A percentile compares a stretch with the other conserved stretches of the same genome.
These are phyloP conservation scores for Stegophylla sp. DNA, from an alignment of 2,888 invertebrate genomes.

Conservation along the genomic window DNA sequence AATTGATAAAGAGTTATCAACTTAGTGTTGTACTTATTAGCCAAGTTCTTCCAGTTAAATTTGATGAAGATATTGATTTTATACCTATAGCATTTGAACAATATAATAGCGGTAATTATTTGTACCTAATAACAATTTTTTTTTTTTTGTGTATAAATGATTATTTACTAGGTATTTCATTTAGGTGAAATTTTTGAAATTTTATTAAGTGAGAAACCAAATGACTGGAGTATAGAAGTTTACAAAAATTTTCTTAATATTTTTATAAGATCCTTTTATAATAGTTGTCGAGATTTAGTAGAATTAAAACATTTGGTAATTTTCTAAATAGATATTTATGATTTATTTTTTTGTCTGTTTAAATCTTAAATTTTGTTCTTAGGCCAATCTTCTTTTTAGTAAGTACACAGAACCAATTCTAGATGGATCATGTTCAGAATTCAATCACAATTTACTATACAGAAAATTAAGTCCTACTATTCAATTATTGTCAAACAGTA, in stretches of 20 bases:
- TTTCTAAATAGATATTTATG: slow-evolving; percentile 67
- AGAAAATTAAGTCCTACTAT: slow-evolving; percentile 79
- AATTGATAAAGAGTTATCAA: slow-evolving; percentile 73
- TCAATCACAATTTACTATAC: slow-evolving; percentile 74
- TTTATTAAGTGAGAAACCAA: slow-evolving; percentile 64
- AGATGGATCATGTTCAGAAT: slow-evolving; percentile 62
- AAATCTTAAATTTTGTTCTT: slow-evolving; percentile 61
- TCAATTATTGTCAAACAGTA: slow-evolving; percentile 76
- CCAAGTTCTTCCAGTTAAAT: slow-evolving; percentile 82
- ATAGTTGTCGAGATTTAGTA: slow-evolving; percentile 82
- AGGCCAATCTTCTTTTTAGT: slow-evolving; percentile 68
- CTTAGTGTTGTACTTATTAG: slow-evolving; percentile 80
- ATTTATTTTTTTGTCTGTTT: slow-evolving; percentile 32
- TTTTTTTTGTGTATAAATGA: slow-evolving; percentile 13
- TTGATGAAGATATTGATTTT: slow-evolving; percentile 75
- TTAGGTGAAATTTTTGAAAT: slow-evolving; percentile 66
- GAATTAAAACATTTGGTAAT: slow-evolving; percentile 84
- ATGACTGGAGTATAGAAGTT: slow-evolving; percentile 68
- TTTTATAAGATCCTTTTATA: slow-evolving; percentile 83
- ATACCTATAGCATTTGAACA: slow-evolving; percentile 80
- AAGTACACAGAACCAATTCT: slow-evolving; percentile 82
- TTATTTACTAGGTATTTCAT: slow-evolving; percentile 59
- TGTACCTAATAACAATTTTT: not conserved
- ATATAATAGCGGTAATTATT: slow-evolving; percentile 71
- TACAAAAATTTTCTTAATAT: slow-evolving; percentile 82